Evolutionary conservation across 2,888 invertebrate species (phyloP).

Genomic region (Andrena hattorfiana): DNA sequence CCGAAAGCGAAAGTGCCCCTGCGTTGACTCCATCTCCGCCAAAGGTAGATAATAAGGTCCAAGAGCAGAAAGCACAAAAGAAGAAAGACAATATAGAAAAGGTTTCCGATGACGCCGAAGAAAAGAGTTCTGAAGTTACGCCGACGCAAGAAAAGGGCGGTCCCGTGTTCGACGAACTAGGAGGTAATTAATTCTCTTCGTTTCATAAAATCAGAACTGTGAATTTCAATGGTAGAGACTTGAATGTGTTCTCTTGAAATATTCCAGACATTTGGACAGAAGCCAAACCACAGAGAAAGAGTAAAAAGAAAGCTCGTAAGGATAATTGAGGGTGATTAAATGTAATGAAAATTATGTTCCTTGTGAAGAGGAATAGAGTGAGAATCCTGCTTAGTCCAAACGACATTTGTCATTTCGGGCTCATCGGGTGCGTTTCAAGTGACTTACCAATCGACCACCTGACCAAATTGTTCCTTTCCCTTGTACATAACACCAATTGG

Average conservation of each 20-base stretch:
- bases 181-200: constrained; percentile 84
- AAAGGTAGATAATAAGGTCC: constrained; percentile 74
- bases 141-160: constrained; percentile 75
- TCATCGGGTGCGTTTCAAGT: constrained; percentile 73
- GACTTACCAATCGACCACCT: constrained; percentile 69
- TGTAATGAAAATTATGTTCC: constrained; percentile 59
- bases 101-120: constrained; percentile 65
- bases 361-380: constrained; percentile 62
- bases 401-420: constrained; percentile 66
- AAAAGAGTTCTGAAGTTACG: constrained; percentile 66
- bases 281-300: constrained; percentile 90
- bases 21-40: constrained; percentile 59
- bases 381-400: constrained; percentile 68
- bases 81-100: constrained; percentile 70
- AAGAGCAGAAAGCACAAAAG: constrained; percentile 69
- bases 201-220: background rate
- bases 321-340: constrained; percentile 87
- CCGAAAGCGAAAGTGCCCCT: constrained; percentile 78
- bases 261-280: constrained; percentile 91
- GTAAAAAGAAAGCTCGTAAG: constrained; percentile 92
- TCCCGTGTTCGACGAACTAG: constrained; percentile 87
- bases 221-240: background rate
- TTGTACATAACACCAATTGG: constrained; percentile 73
- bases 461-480: constrained; percentile 73
- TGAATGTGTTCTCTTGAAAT: background rate